Evolutionary conservation across 2,113 vertebrate species (phyloP), one percentile per base, ranked within the genome.

Genomic region (Electrona antarctica): DNA sequence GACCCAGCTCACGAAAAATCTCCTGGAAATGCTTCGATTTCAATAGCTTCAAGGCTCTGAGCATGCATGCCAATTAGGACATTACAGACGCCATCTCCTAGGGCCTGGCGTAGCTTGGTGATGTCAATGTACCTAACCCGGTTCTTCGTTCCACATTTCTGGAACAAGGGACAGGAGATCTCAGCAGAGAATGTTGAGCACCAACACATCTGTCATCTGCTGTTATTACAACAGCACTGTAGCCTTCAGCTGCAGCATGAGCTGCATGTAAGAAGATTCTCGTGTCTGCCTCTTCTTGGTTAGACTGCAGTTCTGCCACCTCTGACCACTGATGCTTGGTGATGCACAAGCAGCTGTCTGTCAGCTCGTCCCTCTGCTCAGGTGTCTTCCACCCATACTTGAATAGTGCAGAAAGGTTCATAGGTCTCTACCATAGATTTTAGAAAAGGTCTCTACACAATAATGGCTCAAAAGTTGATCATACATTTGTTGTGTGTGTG

Each of bases 121-220:
- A 64, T 64, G n/a, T 49, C 62, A 5, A 64, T 3, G 15, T 14
- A 48, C 46, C 45, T 4, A 8, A 15, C 13, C 49, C 49, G n/a
- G n/a, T n/a, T n/a, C n/a, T 67, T 28, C 55, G 64, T 67, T 67
- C 64, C 64, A 59, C 64, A 67, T 55, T 67, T 67, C 51, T 54
- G 64, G 51, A 6, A 67, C 10, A 67, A 15, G 7, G 64, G 51
- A 55, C 64, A 67, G 15, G 49, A 41, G 21, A 67, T 67, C 13
- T 67, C 51, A 28, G 7, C 6, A 29, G 14, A 28, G 12, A 67
- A 67, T 11, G 7, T 15, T 6, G 15, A 67, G 46, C 7, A 67
- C 51, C 64, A 67, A 41, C 64, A 2, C 49, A 55, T 67, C 64
- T 2, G 50, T 67, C 64, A 28, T 67, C 64, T 54, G 64, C 49